Base-by-base conservation (phyloP, 2,113 vertebrate species). In the Vimba vimba region DNA sequence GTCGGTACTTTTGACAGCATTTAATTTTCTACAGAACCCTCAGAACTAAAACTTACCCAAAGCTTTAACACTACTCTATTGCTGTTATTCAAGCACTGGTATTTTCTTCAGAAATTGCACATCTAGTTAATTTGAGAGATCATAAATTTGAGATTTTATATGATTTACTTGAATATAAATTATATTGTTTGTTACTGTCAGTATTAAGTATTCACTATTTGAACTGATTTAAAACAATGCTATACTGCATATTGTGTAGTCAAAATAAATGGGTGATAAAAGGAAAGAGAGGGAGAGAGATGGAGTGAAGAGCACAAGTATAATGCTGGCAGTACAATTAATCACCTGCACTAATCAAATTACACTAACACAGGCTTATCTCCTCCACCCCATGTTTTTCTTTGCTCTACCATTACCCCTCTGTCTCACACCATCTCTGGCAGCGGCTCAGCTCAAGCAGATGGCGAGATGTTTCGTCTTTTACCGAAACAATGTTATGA, bases 301-400 rank as follows among this genome's bases (percentile, higher is more conserved):
- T 39, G 71, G 57, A 78, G 47, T n/a, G 75, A 79, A 69, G 59
- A 71, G 21, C 71, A 6, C 23, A 73, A 25, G 55, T 23, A 52
- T 81, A 76, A 88, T 84, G 83, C 75, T 66, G 50, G 59, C 76
- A 84, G 45, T 74, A 81, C 81, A 74, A 86, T 81, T 88, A 86
- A 86, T 88, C 81, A 84, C n/a, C 83, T 85, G 43, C 66, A 80
- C 81, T 88, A 88, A 83, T 86, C 80, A 86, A 66, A 86, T 80
- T 86, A 86, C 68, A 69, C 79, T 69, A 82, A 77, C 45, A 85
- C 60, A 82, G 23, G 19, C 60, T 52, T 82, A 73, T 82, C 68
- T 82, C 79, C 82, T 52, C 57, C 27, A 62, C 79, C 66, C n/a
- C 47, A 15, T 74, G 52, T 74, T 69, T 81, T 30, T 74, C 66